A percentile compares a stretch with the other conserved stretches of the same genome.
Evolutionary conservation across 2,888 invertebrate species (phyloP).

Genomic region (Thalpophila matura): DNA sequence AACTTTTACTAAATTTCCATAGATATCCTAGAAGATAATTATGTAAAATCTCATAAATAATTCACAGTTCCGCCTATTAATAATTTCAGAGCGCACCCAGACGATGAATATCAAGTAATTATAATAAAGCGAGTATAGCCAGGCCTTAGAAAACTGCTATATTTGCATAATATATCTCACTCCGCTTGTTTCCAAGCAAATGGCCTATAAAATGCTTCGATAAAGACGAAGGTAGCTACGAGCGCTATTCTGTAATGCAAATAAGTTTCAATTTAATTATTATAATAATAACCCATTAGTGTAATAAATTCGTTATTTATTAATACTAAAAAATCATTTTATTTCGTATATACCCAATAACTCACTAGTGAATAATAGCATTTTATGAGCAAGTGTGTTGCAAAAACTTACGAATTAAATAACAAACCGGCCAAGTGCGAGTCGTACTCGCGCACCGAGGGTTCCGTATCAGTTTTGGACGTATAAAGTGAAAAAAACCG

Average conservation of each 20-base stretch:
- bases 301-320: constrained; percentile 1
- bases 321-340: too few species aligned
- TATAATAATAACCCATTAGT: constrained; percentile 21
- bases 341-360: too few species aligned
- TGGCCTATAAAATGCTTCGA: constrained; percentile 78
- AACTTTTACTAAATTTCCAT: constrained; percentile 4
- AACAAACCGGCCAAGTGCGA: too few species aligned
- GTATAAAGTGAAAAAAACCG: too few species aligned
- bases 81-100: constrained; percentile 34
- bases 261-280: constrained; percentile 42
- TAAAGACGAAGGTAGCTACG: constrained; percentile 68
- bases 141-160: constrained; percentile 67
- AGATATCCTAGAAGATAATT: constrained; percentile 34
- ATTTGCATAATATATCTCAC: constrained; percentile 82
- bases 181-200: constrained; percentile 71
- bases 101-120: constrained; percentile 66
- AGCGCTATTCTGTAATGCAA: constrained; percentile 57
- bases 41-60: constrained; percentile 34
- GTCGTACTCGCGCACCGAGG: too few species aligned
- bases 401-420: too few species aligned
- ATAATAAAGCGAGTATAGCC: constrained; percentile 69
- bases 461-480: too few species aligned
- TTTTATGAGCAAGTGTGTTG: too few species aligned
- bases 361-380: too few species aligned
- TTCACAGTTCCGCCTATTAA: constrained; percentile 46